phyloP scores from a whole-genome alignment of 2,113 vertebrate species.

The Lepus europaeus region DNA sequence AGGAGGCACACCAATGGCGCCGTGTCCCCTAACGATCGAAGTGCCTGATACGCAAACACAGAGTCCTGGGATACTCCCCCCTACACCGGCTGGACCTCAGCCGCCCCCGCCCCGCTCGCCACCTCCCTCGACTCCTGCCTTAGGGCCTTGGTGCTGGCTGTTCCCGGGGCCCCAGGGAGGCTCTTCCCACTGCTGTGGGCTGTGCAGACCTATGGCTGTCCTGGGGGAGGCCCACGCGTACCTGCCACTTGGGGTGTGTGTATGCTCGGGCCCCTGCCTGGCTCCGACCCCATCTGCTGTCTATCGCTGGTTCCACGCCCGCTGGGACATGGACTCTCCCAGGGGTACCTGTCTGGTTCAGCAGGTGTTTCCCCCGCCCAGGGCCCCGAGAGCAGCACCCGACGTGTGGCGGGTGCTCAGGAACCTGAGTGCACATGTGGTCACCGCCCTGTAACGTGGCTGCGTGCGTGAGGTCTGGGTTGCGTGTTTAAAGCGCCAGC shows the following conservation, averaged over 20 bases:
- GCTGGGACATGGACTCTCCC: background rate
- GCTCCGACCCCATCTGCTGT: background rate
- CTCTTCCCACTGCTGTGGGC: background rate
- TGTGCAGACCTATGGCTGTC: background rate
- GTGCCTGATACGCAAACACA: too few species aligned
- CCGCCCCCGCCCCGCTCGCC: rapidly evolving
- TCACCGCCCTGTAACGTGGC: too few species aligned
- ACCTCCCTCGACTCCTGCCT: background rate
- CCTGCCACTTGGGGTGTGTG: rapidly evolving
- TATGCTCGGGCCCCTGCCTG: rapidly evolving
- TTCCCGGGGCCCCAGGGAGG: background rate
- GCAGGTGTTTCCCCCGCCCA: background rate
- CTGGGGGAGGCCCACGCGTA: background rate
- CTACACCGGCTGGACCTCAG: rapidly evolving
- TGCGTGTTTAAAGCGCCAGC: background rate
- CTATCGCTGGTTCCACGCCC: rapidly evolving
- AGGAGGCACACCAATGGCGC: background rate
- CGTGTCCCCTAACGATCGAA: background rate
- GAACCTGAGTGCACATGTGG: too few species aligned
- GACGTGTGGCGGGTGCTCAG: rapidly evolving
- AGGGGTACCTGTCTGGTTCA: rapidly evolving
- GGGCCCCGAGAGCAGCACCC: rapidly evolving
- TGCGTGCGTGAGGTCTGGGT: background rate
- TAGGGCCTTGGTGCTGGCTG: background rate
- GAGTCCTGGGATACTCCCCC: background rate